Evolutionary conservation across 2,888 invertebrate species (phyloP), one percentile per base, ranked within the genome.

Genomic region (Diarsia rubi): DNA sequence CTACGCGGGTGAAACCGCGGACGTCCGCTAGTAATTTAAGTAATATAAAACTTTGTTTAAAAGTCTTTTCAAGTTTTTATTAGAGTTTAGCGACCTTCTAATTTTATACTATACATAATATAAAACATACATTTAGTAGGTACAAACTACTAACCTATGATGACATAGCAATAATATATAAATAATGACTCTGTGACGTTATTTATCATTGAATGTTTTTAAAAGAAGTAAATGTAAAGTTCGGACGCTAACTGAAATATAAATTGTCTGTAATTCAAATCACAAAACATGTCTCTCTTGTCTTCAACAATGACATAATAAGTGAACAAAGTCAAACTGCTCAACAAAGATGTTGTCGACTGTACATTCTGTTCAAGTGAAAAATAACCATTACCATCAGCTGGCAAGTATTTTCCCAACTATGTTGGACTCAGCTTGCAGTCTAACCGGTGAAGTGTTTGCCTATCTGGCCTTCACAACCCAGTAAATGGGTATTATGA

Each of bases 111-210:
- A 49, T 49, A 14, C 16, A 57, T 11, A n/a, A 14, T 62, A 44
- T 6, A n/a, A 14, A 37, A 11, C 4, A 19, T n/a, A 19, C 0
- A 14, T 45, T 37, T 14, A 57, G 21, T n/a, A n/a, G n/a, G n/a
- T 45, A 27, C 3, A 59, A 57, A 63, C 27, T 31, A 21, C 42
- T 31, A 37, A 63, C 21, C 21, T 24, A 47, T 9, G 45, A 65
- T 81, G 75, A 81, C 59, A 64, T 12, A 16, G 59, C 81, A 68
- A 8, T 63, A 42, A 64, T 42, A 21, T 49, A 66, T 66, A 54
- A 37, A 14, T 21, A 57, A 73, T 45, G 44, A 45, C 1, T 60
- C 19, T 42, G 9, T 44, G 68, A 81, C 24, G 67, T 31, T 54
- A 47, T 47, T 37, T 52, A 0, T 11, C 11, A 64, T 52, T 64